Percentiles rank a stretch among this genome's conserved stretches.
Evolutionary conservation across 1,140 invertebrate species (phyloP).

Genomic region (Ips typographus): DNA sequence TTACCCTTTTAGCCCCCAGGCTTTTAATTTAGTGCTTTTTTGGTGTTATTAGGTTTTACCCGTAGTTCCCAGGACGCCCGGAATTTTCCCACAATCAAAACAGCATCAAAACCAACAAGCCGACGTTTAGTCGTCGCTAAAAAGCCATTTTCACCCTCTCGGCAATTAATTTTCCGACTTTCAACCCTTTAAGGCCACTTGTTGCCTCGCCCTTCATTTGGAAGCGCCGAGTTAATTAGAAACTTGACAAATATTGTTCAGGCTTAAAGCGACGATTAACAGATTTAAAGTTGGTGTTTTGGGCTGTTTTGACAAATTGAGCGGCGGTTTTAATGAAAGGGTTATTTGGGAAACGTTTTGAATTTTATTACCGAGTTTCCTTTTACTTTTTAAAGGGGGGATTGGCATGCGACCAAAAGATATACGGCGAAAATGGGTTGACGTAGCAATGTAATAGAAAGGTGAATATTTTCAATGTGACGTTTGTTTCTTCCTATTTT

Average conservation of each 20-base stretch:
- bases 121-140: not conserved
- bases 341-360: constrained; percentile 5
- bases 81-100: constrained; percentile 9
- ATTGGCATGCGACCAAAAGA: too few species aligned
- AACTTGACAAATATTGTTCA: constrained; percentile 25
- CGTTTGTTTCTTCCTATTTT: too few species aligned
- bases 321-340: constrained; percentile 1
- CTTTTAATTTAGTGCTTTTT: not conserved
- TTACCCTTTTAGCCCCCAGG: too few species aligned
- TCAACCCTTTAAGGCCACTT: constrained; percentile 14
- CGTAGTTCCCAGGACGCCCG: not conserved
- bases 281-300: constrained; percentile 18
- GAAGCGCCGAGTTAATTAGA: constrained; percentile 15
- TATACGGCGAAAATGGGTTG: too few species aligned
- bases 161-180: constrained; percentile 29
- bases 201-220: constrained; percentile 13
- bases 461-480: too few species aligned
- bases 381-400: not conserved
- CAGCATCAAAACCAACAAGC: constrained; percentile 12
- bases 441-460: too few species aligned
- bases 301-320: constrained; percentile 20
- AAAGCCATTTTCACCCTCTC: constrained; percentile 22
- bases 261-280: constrained; percentile 12
- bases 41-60: not conserved
- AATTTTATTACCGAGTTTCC: not conserved